phyloP scores from a whole-genome alignment of 1,140 invertebrate genomes.

The Drosophila obscura region DNA sequence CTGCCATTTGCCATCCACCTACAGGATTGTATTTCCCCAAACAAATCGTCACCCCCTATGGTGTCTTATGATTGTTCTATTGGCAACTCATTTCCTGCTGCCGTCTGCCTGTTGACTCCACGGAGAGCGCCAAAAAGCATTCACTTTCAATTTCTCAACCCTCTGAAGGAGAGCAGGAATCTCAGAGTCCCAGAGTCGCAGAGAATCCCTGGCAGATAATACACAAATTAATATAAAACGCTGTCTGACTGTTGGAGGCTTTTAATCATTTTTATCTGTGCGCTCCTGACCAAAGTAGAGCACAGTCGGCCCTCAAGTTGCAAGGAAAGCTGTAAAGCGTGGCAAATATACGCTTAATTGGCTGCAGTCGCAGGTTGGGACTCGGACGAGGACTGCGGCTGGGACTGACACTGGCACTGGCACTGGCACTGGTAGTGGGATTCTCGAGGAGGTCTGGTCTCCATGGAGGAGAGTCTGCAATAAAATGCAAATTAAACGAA shows the following conservation, averaged over 20 bases:
- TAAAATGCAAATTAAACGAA: conserved; percentile 84
- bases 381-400: too few relatives aligned
- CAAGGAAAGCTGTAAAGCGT: conserved; percentile 77
- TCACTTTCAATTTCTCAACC: conserved; percentile 78
- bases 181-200: not conserved
- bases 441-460: conserved; percentile 14
- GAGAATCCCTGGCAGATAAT: conserved; percentile 42
- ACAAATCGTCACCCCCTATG: conserved; percentile 70
- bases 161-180: conserved; percentile 1
- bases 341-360: conserved; percentile 83
- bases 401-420: too few relatives aligned
- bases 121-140: conserved; percentile 55
- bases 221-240: conserved; percentile 74
- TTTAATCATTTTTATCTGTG: conserved; percentile 78
- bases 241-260: conserved; percentile 58
- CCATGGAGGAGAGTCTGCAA: conserved; percentile 48
- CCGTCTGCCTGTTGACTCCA: conserved; percentile 7
- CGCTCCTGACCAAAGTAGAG: conserved; percentile 65
- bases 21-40: not conserved
- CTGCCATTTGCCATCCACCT: not conserved
- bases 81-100: conserved; percentile 81
- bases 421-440: conserved; percentile 1
- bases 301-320: conserved; percentile 27
- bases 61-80: conserved; percentile 76
- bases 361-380: conserved; percentile 51